Conservation (phyloP, 2,113 vertebrate genomes). For the Sinosuthora webbiana region DNA sequence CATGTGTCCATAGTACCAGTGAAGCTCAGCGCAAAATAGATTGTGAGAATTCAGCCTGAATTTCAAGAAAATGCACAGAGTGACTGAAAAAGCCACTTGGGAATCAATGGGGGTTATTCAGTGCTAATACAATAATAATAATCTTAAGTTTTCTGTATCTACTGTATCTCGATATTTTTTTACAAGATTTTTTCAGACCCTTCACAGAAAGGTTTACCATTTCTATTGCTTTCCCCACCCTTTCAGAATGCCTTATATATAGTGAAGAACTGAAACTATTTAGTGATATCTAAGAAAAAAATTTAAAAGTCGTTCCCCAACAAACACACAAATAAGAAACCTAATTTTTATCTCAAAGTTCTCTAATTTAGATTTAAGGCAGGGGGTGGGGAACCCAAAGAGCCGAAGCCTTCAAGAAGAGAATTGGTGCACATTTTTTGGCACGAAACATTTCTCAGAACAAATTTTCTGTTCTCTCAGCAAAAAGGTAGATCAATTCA, state of each 20-base stretch:
- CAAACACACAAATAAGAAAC: background rate
- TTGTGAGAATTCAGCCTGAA: background rate
- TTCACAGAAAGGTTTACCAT: background rate
- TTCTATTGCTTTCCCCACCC: background rate
- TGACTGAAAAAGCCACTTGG: background rate
- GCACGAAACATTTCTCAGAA: background rate
- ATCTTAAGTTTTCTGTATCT: background rate
- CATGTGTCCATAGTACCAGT: fast-evolving
- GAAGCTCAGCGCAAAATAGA: background rate
- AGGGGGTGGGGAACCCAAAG: fast-evolving
- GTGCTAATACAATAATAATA: background rate
- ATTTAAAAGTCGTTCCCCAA: background rate
- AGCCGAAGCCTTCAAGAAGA: background rate
- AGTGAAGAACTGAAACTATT: background rate
- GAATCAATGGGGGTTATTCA: background rate
- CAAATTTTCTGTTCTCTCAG: slow-evolving; percentile 9
- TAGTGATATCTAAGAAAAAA: background rate
- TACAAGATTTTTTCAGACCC: background rate
- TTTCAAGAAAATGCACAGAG: background rate
- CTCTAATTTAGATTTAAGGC: background rate
- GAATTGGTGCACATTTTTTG: background rate
- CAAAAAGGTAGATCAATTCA: slow-evolving; percentile 9
- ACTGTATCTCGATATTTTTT: background rate
- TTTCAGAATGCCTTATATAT: background rate
- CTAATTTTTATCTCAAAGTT: background rate